Evolutionary conservation across 2,888 invertebrate genomes (phyloP).

Genomic region (Drosophila meridionalis): DNA sequence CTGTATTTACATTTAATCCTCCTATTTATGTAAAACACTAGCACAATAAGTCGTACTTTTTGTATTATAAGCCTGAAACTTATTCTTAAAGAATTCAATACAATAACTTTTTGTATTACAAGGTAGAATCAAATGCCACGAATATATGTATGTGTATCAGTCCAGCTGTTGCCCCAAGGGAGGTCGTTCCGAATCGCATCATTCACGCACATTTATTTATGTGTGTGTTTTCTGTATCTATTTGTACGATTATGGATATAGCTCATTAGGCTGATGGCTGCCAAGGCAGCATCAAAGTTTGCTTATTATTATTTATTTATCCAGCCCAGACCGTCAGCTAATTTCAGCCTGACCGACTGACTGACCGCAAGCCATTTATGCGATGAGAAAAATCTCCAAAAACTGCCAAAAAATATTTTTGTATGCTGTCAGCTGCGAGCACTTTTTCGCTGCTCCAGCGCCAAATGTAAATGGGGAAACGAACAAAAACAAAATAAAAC

Average conservation of each 20-base stretch:
- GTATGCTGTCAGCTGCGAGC: constrained; percentile 16
- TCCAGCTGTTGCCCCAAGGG: constrained; percentile 44
- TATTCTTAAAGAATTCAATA: neutral
- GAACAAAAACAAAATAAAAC: neutral
- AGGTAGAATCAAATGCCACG: constrained; percentile 1
- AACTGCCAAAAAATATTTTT: constrained; percentile 25
- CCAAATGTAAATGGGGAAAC: constrained; percentile 45
- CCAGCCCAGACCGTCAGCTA: constrained; percentile 30
- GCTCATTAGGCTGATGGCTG: constrained; percentile 47
- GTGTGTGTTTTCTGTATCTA: constrained; percentile 16
- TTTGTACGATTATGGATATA: constrained; percentile 39
- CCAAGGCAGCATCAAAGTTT: constrained; percentile 32
- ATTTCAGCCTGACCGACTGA: constrained; percentile 29
- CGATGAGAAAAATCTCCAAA: constrained; percentile 34
- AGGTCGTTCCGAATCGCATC: constrained; percentile 28
- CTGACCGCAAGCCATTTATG: constrained; percentile 48
- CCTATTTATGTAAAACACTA: too few relatives aligned
- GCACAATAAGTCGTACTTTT: neutral
- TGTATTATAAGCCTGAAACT: neutral
- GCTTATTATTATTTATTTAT: constrained; percentile 47
- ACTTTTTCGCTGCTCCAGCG: constrained; percentile 32
- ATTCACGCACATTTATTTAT: constrained; percentile 19
- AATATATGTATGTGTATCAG: neutral
- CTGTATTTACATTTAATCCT: too few relatives aligned
- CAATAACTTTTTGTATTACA: neutral